A percentile compares a stretch with the other conserved stretches of the same genome.
Evolutionary conservation across 2,888 invertebrate genomes (phyloP).

Genomic region (Odontocolon sp.): DNA sequence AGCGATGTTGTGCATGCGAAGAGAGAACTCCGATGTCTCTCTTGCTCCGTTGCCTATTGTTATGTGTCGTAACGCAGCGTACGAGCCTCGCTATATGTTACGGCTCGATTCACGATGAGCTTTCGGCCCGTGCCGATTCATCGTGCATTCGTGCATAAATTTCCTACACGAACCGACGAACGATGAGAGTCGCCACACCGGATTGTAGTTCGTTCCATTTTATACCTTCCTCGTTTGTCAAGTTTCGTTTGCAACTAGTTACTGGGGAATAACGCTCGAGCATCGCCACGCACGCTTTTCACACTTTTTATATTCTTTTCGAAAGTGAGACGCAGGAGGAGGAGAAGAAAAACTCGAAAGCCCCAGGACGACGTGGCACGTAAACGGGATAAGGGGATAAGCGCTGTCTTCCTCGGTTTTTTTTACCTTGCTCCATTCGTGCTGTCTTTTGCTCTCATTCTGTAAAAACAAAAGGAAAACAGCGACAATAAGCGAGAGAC

Average conservation of each 20-base stretch:
- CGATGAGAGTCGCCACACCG: conserved; percentile 1
- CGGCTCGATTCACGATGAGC: conserved; percentile 64
- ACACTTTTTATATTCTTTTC: conserved; percentile 33
- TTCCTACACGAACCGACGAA: conserved; percentile 31
- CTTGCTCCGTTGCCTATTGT: conserved; percentile 9
- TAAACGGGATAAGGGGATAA: conserved; percentile 63
- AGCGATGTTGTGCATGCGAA: conserved; percentile 39
- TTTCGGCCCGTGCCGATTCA: conserved; percentile 64
- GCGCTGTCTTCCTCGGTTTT: conserved; percentile 38
- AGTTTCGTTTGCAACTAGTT: conserved; percentile 60
- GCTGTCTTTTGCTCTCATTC: background rate
- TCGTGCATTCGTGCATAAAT: conserved; percentile 67
- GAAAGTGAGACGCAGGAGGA: conserved; percentile 22
- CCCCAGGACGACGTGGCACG: conserved; percentile 48
- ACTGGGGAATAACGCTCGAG: conserved; percentile 52
- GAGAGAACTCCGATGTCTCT: conserved; percentile 50
- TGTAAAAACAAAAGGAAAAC: conserved; percentile 4
- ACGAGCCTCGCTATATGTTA: conserved; percentile 41
- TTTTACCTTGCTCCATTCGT: background rate
- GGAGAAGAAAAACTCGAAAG: conserved; percentile 31
- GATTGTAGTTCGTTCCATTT: conserved; percentile 14
- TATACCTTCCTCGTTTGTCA: conserved; percentile 48
- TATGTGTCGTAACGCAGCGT: conserved; percentile 48
- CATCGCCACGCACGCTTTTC: conserved; percentile 16
- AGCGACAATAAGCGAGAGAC: conserved; percentile 2